These are phyloP conservation scores for Drosophila mojavensis DNA, from an alignment of 1,140 invertebrate species.

Conservation along the genomic window DNA sequence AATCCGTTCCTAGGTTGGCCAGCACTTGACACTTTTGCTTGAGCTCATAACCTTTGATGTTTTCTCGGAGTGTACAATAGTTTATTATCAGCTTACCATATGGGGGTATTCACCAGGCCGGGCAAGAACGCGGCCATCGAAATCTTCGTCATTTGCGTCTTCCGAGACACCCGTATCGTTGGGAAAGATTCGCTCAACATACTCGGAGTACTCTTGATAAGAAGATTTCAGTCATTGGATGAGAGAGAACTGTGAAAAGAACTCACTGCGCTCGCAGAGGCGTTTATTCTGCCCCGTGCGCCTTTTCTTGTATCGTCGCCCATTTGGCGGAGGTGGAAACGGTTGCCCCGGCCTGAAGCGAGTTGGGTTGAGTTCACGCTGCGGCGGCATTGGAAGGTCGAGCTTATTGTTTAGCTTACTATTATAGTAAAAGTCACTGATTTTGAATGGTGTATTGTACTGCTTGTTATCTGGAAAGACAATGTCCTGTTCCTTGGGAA, in stretches of 20 bases:
- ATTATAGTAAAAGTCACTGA: slow-evolving; percentile 43
- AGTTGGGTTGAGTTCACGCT: slow-evolving; percentile 1
- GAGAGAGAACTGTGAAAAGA: neutral
- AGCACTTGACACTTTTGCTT: neutral
- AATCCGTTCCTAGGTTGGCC: neutral
- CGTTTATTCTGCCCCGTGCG: slow-evolving; percentile 33
- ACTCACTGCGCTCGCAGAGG: slow-evolving; percentile 75
- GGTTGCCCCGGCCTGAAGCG: slow-evolving; percentile 48
- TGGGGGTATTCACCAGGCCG: slow-evolving; percentile 83
- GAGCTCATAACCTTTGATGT: neutral
- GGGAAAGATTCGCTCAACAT: slow-evolving; percentile 70
- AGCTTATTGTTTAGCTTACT: neutral
- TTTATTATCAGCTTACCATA: slow-evolving; percentile 69
- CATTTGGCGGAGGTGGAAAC: slow-evolving; percentile 59
- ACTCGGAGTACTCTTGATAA: slow-evolving; percentile 71
- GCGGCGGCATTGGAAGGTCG: slow-evolving; percentile 29
- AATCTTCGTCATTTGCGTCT: slow-evolving; percentile 73
- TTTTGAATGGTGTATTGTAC: slow-evolving; percentile 43
- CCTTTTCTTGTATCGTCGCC: slow-evolving; percentile 39
- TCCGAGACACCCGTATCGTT: slow-evolving; percentile 60
- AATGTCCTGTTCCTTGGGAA: slow-evolving; percentile 58
- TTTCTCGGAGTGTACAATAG: neutral
- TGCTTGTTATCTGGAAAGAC: slow-evolving; percentile 41
- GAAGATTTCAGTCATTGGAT: neutral
- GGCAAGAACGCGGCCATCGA: slow-evolving; percentile 75